These are phyloP conservation scores for Ruditapes philippinarum DNA, from an alignment of 1,140 invertebrate genomes.

Conservation along the genomic window DNA sequence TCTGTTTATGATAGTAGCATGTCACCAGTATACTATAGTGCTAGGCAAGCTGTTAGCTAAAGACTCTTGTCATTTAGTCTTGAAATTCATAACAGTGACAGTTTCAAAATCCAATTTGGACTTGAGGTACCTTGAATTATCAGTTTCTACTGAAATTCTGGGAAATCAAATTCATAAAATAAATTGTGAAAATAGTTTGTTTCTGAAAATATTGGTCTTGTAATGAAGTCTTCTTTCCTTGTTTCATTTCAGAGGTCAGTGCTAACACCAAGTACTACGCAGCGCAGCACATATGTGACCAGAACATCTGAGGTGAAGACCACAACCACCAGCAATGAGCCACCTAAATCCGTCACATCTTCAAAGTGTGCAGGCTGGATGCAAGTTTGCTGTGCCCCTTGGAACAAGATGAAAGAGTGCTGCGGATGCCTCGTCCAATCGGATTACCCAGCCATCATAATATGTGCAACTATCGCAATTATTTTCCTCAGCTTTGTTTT, in stretches of 20 bases:
- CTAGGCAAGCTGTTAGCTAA: too few relatives aligned
- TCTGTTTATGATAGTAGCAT: too few relatives aligned
- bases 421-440: not conserved
- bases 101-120: too few relatives aligned
- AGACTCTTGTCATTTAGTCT: too few relatives aligned
- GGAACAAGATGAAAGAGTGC: not conserved
- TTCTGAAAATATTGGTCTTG: too few relatives aligned
- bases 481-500: constrained; percentile 45
- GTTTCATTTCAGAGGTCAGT: constrained; percentile 31
- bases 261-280: not conserved
- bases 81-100: too few relatives aligned
- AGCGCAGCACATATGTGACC: not conserved
- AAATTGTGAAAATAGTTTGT: too few relatives aligned
- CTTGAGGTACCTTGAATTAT: too few relatives aligned
- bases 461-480: constrained; percentile 50
- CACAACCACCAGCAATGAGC: not conserved
- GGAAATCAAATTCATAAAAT: too few relatives aligned
- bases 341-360: not conserved
- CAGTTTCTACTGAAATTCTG: too few relatives aligned
- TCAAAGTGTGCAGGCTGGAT: not conserved
- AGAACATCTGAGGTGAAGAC: constrained; percentile 20
- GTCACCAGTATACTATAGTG: too few relatives aligned
- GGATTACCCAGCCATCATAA: constrained; percentile 58
- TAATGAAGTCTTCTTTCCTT: too few relatives aligned
- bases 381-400: not conserved